A percentile compares a stretch with the other conserved stretches of the same genome.
Conservation (phyloP, 1,140 invertebrate genomes). For the Sminthurides bifidus region DNA sequence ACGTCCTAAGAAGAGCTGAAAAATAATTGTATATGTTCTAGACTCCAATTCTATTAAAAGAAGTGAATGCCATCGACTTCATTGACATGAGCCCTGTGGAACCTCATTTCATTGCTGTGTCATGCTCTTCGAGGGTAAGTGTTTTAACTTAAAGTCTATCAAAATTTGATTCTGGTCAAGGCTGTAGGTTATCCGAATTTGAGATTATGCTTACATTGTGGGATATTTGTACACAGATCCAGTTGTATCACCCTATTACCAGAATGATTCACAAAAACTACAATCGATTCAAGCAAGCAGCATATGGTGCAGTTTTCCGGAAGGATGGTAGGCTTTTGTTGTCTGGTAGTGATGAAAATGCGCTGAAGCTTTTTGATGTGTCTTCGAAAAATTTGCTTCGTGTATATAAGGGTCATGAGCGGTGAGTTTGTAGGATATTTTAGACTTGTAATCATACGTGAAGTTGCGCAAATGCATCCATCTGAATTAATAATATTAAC, state of each 20-base stretch:
- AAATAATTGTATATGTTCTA: conserved; percentile 35
- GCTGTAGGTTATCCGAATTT: not conserved
- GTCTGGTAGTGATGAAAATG: conserved; percentile 76
- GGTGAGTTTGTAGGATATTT: conserved; percentile 35
- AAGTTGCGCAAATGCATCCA: not conserved
- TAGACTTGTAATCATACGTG: not conserved
- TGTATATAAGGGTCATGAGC: conserved; percentile 52
- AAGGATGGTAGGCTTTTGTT: conserved; percentile 72
- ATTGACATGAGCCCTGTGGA: conserved; percentile 78
- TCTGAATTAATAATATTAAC: conserved; percentile 1
- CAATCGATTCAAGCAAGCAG: conserved; percentile 70
- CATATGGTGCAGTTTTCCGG: conserved; percentile 74
- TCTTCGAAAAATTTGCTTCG: conserved; percentile 61
- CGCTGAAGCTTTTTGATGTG: conserved; percentile 78
- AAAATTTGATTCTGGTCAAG: not conserved
- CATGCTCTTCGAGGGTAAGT: conserved; percentile 70
- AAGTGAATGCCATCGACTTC: conserved; percentile 80
- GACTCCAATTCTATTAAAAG: conserved; percentile 77
- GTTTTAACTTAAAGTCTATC: not conserved
- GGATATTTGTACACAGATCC: conserved; percentile 41
- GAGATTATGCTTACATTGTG: not conserved
- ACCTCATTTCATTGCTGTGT: conserved; percentile 78
- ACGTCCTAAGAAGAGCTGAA: conserved; percentile 16
- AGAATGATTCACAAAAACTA: conserved; percentile 72
- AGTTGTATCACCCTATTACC: conserved; percentile 81